Conservation (phyloP, 2,113 vertebrate genomes). For the Tinamus guttatus region DNA sequence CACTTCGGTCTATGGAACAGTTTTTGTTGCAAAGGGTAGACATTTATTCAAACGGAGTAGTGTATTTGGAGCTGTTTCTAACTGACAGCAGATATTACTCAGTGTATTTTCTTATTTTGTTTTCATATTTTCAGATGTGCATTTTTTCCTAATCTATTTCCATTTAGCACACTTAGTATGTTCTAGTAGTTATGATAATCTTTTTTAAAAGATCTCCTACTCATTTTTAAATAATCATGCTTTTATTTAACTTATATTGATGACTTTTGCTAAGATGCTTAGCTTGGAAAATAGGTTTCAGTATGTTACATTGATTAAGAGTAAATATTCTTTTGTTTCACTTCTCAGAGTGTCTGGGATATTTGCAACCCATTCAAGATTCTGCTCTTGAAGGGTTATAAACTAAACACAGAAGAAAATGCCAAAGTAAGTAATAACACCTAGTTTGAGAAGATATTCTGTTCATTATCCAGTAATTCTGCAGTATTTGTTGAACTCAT, state of each 20-base stretch:
- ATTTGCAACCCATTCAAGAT: slow-evolving; percentile 88
- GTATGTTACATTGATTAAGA: background rate
- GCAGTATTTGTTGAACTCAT: background rate
- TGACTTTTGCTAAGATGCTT: background rate
- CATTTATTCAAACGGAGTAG: background rate
- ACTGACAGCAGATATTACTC: background rate
- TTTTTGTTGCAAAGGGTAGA: background rate
- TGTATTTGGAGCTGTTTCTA: background rate
- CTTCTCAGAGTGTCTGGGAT: slow-evolving; percentile 88
- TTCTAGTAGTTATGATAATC: background rate
- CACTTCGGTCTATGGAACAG: background rate
- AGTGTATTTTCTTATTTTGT: background rate
- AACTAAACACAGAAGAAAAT: slow-evolving; percentile 94
- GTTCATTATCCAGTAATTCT: background rate
- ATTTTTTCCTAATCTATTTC: background rate
- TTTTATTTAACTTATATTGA: background rate
- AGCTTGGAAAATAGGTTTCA: background rate
- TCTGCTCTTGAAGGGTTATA: slow-evolving; percentile 89
- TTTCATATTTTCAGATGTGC: background rate
- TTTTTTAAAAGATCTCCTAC: background rate
- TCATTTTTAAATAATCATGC: background rate
- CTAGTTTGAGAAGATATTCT: background rate
- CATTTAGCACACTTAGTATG: background rate
- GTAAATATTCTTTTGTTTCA: background rate
- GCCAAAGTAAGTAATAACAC: slow-evolving; percentile 86